phyloP scores from a whole-genome alignment of 2,113 vertebrate genomes.

The Channa maculata region DNA sequence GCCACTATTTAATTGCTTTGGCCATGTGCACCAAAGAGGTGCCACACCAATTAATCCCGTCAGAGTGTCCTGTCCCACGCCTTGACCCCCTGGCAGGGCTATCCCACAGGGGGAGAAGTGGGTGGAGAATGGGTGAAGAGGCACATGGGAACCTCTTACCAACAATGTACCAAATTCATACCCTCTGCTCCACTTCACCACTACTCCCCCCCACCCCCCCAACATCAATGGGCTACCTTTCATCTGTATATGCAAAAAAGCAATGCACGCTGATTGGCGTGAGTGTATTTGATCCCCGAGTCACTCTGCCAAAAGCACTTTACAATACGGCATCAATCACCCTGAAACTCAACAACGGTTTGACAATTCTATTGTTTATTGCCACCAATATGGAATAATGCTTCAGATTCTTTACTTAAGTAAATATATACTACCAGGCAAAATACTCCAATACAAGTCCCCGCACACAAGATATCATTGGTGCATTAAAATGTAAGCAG shows the following conservation, averaged over 20 bases:
- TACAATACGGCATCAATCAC: slow-evolving; percentile 4
- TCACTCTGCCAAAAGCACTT: slow-evolving; percentile 1
- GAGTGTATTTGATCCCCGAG: slow-evolving; percentile 3
- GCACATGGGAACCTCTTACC: slow-evolving; percentile 38
- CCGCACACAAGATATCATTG: background rate
- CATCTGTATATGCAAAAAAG: slow-evolving; percentile 35
- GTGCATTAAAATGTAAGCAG: background rate
- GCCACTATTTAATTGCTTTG: slow-evolving; percentile 82
- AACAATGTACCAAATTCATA: slow-evolving; percentile 68
- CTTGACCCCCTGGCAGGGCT: slow-evolving; percentile 58
- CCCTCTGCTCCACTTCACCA: slow-evolving; percentile 17
- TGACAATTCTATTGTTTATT: background rate
- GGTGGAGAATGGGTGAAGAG: slow-evolving; percentile 47
- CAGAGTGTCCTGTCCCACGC: slow-evolving; percentile 55
- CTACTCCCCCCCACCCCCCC: slow-evolving; percentile 16
- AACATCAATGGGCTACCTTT: slow-evolving; percentile 61
- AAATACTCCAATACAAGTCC: background rate
- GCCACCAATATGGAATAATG: background rate
- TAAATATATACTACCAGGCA: background rate
- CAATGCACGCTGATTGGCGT: slow-evolving; percentile 13
- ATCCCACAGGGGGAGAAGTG: slow-evolving; percentile 60
- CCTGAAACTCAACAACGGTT: slow-evolving; percentile 8
- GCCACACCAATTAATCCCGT: slow-evolving; percentile 81
- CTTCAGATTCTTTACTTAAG: background rate
- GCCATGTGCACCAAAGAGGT: slow-evolving; percentile 75